These are phyloP conservation scores for Dicerorhinus sumatrensis DNA, from an alignment of 2,113 vertebrate genomes.

Conservation along the genomic window DNA sequence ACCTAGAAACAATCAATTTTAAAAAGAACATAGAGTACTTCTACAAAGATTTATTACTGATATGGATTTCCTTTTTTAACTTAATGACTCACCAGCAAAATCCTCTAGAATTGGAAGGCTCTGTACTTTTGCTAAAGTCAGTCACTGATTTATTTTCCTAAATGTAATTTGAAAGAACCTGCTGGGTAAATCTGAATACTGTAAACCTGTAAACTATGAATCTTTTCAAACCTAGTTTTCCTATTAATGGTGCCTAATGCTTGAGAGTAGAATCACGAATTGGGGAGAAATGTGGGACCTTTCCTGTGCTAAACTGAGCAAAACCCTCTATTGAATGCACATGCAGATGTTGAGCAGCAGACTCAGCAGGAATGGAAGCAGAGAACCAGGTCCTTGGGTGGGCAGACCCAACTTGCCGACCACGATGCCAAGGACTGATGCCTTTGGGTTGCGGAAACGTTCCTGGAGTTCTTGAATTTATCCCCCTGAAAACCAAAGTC, in stretches of 20 bases:
- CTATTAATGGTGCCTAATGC: background rate
- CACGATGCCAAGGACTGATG: too few relatives aligned
- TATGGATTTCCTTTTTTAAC: conserved; percentile 74
- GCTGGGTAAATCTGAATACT: conserved; percentile 48
- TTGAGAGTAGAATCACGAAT: background rate
- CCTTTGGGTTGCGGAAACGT: background rate
- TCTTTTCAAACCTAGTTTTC: conserved; percentile 49
- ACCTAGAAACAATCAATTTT: conserved; percentile 74
- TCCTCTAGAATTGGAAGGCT: conserved; percentile 66
- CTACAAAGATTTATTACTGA: conserved; percentile 66
- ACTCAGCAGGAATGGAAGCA: background rate
- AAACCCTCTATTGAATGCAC: background rate
- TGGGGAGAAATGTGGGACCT: background rate
- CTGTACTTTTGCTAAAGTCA: conserved; percentile 61
- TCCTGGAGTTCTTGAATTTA: background rate
- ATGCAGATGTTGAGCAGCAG: background rate
- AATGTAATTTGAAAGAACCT: conserved; percentile 59
- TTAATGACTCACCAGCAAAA: conserved; percentile 76
- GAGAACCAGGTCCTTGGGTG: background rate
- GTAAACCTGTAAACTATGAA: conserved; percentile 40
- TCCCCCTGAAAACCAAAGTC: background rate
- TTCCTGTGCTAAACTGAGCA: background rate
- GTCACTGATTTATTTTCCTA: conserved; percentile 47
- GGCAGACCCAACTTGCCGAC: background rate
- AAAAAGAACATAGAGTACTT: conserved; percentile 72